Evolutionary conservation across 2,888 invertebrate genomes (phyloP).

Genomic region (Drosophila quinaria): DNA sequence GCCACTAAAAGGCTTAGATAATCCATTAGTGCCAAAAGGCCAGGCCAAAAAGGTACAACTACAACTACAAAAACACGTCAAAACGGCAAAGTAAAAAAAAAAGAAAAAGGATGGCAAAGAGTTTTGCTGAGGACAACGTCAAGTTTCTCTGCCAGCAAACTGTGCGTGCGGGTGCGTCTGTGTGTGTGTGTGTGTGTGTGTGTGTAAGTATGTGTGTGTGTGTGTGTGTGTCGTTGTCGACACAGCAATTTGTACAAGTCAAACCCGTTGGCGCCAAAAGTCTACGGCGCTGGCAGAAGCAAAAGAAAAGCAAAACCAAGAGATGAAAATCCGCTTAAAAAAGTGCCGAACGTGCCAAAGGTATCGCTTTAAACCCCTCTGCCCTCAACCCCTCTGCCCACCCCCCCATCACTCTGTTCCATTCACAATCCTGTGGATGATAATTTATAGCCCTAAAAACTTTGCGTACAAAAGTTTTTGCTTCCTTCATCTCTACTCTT

Average conservation of each 20-base stretch:
- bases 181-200: slow-evolving; percentile 21
- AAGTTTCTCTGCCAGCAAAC: slow-evolving; percentile 31
- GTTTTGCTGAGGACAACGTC: slow-evolving; percentile 48
- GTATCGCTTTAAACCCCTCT: slow-evolving; percentile 44
- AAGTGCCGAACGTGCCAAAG: slow-evolving; percentile 76
- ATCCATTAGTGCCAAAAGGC: slow-evolving; percentile 76
- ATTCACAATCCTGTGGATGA: slow-evolving; percentile 44
- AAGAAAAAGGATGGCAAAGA: slow-evolving; percentile 12
- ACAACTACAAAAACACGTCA: slow-evolving; percentile 6
- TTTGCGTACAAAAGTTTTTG: slow-evolving; percentile 73
- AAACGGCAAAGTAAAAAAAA: too few species aligned
- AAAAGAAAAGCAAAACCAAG: slow-evolving; percentile 56
- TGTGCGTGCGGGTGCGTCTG: slow-evolving; percentile 62
- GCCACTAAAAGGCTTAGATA: slow-evolving; percentile 82
- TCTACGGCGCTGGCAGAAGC: slow-evolving; percentile 76
- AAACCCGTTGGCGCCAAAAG: slow-evolving; percentile 83
- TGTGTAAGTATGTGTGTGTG: slow-evolving; percentile 18
- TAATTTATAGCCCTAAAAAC: slow-evolving; percentile 84
- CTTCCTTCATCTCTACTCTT: not conserved
- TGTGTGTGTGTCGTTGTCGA: slow-evolving; percentile 52
- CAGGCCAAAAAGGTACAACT: slow-evolving; percentile 61
- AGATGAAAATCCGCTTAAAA: slow-evolving; percentile 77
- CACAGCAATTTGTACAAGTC: slow-evolving; percentile 84
- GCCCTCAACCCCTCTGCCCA: not conserved
- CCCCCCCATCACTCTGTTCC: not conserved